Percentiles rank a stretch among this genome's conserved stretches.
These are phyloP conservation scores for Lichenostomus cassidix DNA, from an alignment of 2,113 vertebrate species.

Conservation along the genomic window DNA sequence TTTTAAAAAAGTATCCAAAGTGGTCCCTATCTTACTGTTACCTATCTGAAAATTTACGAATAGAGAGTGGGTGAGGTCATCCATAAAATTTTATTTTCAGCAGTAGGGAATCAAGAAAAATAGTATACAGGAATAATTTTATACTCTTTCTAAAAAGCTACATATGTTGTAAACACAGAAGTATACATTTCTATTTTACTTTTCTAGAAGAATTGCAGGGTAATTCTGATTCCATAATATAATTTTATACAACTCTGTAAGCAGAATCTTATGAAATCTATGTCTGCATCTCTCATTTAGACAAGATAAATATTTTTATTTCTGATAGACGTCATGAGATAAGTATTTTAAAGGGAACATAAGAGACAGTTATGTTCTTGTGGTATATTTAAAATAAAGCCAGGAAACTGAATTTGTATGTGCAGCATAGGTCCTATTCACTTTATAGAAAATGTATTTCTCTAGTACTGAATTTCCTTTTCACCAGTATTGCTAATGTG, in stretches of 20 bases:
- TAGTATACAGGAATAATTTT: background rate
- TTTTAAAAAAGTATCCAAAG: background rate
- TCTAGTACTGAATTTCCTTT: background rate
- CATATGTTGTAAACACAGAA: background rate
- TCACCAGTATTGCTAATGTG: background rate
- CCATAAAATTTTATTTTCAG: background rate
- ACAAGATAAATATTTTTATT: constrained; percentile 2
- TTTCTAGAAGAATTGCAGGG: background rate
- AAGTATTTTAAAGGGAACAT: background rate
- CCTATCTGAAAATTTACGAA: background rate
- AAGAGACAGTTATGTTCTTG: background rate
- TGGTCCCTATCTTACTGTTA: background rate
- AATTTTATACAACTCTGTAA: background rate
- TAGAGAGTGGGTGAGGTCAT: background rate
- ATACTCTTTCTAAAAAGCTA: background rate
- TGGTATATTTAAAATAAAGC: background rate
- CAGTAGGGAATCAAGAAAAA: background rate
- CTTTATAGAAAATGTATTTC: background rate
- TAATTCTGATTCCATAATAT: background rate
- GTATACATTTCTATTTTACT: background rate
- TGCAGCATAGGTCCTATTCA: background rate
- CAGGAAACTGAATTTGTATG: background rate
- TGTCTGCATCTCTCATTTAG: background rate
- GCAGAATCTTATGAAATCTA: background rate
- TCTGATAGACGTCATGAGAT: background rate